These are phyloP conservation scores for Sturmia bella DNA, from an alignment of 2,888 invertebrate species.

Conservation along the genomic window DNA sequence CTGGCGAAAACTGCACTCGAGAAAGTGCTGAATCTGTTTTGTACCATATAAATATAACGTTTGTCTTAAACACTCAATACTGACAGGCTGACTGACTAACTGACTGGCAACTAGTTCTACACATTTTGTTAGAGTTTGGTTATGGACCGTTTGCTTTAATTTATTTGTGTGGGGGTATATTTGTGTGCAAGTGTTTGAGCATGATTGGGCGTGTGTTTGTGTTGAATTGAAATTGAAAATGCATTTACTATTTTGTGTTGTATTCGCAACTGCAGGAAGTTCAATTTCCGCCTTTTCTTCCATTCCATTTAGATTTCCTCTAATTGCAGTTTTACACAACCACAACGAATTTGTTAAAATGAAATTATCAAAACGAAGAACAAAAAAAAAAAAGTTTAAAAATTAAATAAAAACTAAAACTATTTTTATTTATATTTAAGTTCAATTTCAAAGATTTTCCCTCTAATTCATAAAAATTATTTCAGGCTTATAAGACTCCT, in stretches of 20 bases:
- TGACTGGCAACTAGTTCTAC: background rate
- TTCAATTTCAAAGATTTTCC: background rate
- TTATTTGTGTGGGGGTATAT: background rate
- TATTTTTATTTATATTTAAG: background rate
- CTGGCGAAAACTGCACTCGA: background rate
- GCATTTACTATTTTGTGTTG: conserved; percentile 60
- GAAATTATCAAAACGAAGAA: conserved; percentile 30
- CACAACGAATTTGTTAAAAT: conserved; percentile 64
- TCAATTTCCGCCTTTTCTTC: conserved; percentile 68
- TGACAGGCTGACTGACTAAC: too few species aligned
- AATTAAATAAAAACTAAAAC: conserved; percentile 1
- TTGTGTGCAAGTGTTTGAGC: background rate
- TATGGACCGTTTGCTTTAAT: background rate
- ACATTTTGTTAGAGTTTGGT: background rate
- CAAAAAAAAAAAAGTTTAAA: background rate
- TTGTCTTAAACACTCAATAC: conserved; percentile 24
- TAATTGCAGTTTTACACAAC: conserved; percentile 69
- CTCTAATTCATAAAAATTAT: too few species aligned
- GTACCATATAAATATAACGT: conserved; percentile 17
- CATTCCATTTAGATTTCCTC: conserved; percentile 68
- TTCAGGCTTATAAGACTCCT: too few species aligned
- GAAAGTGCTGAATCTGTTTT: conserved; percentile 1
- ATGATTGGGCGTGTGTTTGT: conserved; percentile 10
- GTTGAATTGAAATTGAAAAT: conserved; percentile 51
- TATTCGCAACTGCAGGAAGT: conserved; percentile 62